Percentiles rank a stretch among this genome's conserved stretches.
These are phyloP conservation scores for Drosophila recens DNA, from an alignment of 2,888 invertebrate species.

Conservation along the genomic window DNA sequence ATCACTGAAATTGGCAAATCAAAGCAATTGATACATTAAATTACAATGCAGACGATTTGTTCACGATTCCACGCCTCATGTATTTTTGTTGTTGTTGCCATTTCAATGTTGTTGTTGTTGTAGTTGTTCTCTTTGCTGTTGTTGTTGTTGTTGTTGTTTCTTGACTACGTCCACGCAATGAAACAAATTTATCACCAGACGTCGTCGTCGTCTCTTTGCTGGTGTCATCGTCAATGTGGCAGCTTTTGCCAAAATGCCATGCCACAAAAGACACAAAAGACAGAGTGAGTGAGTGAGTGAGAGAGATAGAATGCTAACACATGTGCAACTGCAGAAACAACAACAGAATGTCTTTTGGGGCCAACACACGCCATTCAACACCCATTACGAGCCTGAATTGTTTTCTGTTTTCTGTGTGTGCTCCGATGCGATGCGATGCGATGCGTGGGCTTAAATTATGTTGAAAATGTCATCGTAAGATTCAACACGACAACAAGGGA, in stretches of 20 bases:
- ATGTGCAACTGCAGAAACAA: slow-evolving; percentile 34
- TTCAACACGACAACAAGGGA: slow-evolving; percentile 85
- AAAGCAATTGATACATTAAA: slow-evolving; percentile 81
- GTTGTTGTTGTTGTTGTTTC: slow-evolving; percentile 3
- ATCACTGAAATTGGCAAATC: slow-evolving; percentile 78
- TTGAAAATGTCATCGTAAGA: slow-evolving; percentile 85
- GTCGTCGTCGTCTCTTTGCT: slow-evolving; percentile 50
- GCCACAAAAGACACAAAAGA: slow-evolving; percentile 28
- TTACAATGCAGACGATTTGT: slow-evolving; percentile 81
- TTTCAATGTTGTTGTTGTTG: slow-evolving; percentile 13
- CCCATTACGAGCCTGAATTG: slow-evolving; percentile 72
- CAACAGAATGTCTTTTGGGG: slow-evolving; percentile 56
- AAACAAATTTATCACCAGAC: slow-evolving; percentile 80
- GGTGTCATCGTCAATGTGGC: slow-evolving; percentile 75
- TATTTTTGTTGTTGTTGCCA: slow-evolving; percentile 10
- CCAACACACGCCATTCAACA: slow-evolving; percentile 74
- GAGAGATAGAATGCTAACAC: not conserved
- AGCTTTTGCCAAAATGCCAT: slow-evolving; percentile 70
- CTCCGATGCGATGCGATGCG: slow-evolving; percentile 34
- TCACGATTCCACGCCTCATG: slow-evolving; percentile 77
- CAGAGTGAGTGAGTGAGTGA: slow-evolving; percentile 3
- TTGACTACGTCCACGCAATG: slow-evolving; percentile 81
- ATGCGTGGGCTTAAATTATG: slow-evolving; percentile 85
- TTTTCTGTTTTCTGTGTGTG: slow-evolving; percentile 47
- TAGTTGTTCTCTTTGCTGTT: not conserved